Conservation (phyloP, 2,113 vertebrate species). For the Taxidea taxus region DNA sequence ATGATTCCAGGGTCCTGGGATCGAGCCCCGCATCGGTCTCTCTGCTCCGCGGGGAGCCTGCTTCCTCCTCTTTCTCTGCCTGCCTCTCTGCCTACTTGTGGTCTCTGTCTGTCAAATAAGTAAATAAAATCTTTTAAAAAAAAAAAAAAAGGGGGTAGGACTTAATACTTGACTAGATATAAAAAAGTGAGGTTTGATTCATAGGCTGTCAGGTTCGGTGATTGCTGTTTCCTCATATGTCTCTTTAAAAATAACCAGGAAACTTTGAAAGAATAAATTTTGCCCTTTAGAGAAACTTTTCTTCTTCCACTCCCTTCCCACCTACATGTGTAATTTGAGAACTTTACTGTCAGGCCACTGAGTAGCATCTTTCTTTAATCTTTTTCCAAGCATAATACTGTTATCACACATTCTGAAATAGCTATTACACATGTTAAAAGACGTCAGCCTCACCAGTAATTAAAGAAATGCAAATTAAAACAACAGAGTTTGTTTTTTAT, state of each 20-base stretch:
- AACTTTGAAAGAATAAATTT: conserved; percentile 31
- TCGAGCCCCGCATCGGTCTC: too few species aligned
- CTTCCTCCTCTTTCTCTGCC: too few species aligned
- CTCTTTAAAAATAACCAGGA: conserved; percentile 10
- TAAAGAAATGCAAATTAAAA: conserved; percentile 56
- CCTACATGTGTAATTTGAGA: conserved; percentile 53
- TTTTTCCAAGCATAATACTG: conserved; percentile 69
- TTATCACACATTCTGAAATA: conserved; percentile 70
- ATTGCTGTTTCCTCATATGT: not conserved
- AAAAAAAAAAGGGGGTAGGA: not conserved
- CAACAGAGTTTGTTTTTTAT: conserved; percentile 41
- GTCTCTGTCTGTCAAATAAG: too few species aligned
- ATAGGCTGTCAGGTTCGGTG: not conserved
- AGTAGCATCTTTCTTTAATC: conserved; percentile 74
- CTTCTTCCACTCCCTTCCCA: not conserved
- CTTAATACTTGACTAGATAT: not conserved
- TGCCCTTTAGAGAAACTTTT: not conserved
- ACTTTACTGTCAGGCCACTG: conserved; percentile 67
- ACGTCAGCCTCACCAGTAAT: conserved; percentile 35
- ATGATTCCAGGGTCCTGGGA: too few species aligned
- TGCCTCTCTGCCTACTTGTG: too few species aligned
- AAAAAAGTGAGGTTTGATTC: not conserved
- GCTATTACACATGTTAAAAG: conserved; percentile 32
- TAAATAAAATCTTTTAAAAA: too few species aligned
- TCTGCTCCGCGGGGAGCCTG: too few species aligned